phyloP scores from a whole-genome alignment of 2,113 vertebrate genomes.

The Loxodonta africana region DNA sequence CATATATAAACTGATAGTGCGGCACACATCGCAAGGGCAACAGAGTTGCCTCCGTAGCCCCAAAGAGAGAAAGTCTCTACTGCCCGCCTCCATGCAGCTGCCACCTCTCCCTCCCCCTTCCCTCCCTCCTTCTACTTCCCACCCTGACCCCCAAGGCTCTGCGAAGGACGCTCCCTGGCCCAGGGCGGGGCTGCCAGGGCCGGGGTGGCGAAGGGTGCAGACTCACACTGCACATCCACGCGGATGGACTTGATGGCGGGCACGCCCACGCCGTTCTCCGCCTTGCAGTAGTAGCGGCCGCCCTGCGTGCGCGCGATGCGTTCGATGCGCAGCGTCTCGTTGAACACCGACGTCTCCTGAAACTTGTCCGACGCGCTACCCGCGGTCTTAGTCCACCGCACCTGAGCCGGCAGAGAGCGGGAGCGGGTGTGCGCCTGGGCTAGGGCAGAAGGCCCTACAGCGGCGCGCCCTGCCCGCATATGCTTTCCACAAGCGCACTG shows the following conservation, averaged over 20 bases:
- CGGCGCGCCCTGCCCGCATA: fast-evolving
- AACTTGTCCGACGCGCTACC: constrained; percentile 99
- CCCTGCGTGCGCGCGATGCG: constrained; percentile 96
- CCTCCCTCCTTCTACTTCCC: not conserved
- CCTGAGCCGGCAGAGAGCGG: constrained; percentile 85
- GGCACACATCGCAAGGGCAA: fast-evolving
- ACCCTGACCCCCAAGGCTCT: not conserved
- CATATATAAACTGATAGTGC: not conserved
- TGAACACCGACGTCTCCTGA: constrained; percentile 98
- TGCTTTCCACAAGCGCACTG: fast-evolving
- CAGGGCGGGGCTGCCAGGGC: not conserved
- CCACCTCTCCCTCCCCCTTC: too few relatives aligned
- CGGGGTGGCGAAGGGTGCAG: not conserved
- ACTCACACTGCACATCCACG: constrained; percentile 99
- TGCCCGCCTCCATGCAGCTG: fast-evolving
- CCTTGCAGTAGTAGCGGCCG: constrained; percentile 99
- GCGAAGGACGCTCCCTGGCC: not conserved
- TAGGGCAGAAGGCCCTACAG: not conserved
- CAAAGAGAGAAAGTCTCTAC: not conserved
- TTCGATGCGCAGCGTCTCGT: constrained; percentile 97
- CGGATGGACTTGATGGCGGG: constrained; percentile 99
- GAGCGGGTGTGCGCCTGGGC: not conserved
- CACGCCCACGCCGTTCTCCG: constrained; percentile 98
- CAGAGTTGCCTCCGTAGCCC: not conserved
- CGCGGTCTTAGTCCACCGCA: constrained; percentile 98